A percentile compares a stretch with the other conserved stretches of the same genome.
Conservation (phyloP, 2,113 vertebrate species). For the Tyto alba region DNA sequence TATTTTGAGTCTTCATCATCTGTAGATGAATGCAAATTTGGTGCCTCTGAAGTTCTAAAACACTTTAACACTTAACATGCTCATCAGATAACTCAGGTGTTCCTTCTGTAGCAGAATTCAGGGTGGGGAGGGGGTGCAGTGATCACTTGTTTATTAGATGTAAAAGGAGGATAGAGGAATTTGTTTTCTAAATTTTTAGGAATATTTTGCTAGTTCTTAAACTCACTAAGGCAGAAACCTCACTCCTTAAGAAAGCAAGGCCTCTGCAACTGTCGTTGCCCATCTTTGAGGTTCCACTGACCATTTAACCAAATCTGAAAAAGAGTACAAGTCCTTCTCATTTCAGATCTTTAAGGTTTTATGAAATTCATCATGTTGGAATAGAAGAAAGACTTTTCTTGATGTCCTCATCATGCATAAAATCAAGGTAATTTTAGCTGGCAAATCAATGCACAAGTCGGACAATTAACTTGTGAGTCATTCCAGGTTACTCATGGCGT, state of each 20-base stretch:
- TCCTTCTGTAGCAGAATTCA: background rate
- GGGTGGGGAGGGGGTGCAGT: fast-evolving
- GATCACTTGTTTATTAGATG: background rate
- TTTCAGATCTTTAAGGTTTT: background rate
- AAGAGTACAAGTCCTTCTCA: background rate
- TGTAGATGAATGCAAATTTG: background rate
- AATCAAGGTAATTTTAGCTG: background rate
- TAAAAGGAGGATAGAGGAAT: background rate
- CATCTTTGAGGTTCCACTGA: background rate
- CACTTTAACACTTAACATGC: background rate
- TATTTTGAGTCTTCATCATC: background rate
- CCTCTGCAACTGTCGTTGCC: background rate
- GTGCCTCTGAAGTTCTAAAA: background rate
- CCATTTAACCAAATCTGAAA: background rate
- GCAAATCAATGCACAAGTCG: background rate
- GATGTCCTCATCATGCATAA: background rate
- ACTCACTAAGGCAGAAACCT: background rate
- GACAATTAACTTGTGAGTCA: background rate
- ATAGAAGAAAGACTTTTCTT: background rate
- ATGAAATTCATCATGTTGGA: background rate
- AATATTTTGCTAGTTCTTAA: background rate
- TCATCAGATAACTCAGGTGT: background rate
- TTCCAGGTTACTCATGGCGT: fast-evolving
- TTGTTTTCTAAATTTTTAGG: background rate
- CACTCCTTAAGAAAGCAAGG: background rate